Evolutionary conservation across 2,888 invertebrate genomes (phyloP).

Genomic region (Neoascia interrupta): DNA sequence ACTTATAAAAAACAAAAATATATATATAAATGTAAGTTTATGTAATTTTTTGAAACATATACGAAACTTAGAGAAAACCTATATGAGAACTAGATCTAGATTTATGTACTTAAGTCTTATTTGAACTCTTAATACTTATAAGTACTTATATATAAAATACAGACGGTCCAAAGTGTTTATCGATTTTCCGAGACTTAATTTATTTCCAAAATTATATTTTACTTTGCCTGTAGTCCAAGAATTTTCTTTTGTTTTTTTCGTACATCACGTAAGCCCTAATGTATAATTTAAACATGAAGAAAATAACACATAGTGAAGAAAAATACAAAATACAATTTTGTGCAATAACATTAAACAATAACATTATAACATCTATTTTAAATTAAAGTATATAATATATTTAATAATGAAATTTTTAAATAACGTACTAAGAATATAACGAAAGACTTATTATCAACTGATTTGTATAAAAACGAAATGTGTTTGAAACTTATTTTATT

Average conservation of each 20-base stretch:
- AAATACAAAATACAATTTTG: slow-evolving; percentile 18
- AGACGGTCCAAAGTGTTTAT: slow-evolving; percentile 59
- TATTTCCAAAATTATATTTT: background rate
- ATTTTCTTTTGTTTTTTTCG: background rate
- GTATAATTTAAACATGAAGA: background rate
- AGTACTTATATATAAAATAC: slow-evolving; percentile 33
- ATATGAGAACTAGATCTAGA: slow-evolving; percentile 45
- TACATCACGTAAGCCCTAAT: background rate
- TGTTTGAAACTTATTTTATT: slow-evolving; percentile 59
- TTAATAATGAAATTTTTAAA: slow-evolving; percentile 39
- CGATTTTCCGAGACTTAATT: slow-evolving; percentile 9
- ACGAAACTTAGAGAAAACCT: slow-evolving; percentile 52
- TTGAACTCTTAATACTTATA: slow-evolving; percentile 39
- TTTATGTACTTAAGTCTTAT: slow-evolving; percentile 57
- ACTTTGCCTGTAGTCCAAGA: no score
- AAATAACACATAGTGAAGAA: background rate
- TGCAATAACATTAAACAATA: slow-evolving; percentile 42
- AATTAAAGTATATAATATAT: slow-evolving; percentile 41
- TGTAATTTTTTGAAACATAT: slow-evolving; percentile 70
- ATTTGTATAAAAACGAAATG: slow-evolving; percentile 64
- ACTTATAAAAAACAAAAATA: slow-evolving; percentile 48
- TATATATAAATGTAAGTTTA: slow-evolving; percentile 68
- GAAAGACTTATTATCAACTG: slow-evolving; percentile 68
- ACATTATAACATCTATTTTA: slow-evolving; percentile 47
- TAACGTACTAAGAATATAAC: slow-evolving; percentile 62